phyloP scores from a whole-genome alignment of 2,888 invertebrate species.

The Drosophila kambysellisi region DNA sequence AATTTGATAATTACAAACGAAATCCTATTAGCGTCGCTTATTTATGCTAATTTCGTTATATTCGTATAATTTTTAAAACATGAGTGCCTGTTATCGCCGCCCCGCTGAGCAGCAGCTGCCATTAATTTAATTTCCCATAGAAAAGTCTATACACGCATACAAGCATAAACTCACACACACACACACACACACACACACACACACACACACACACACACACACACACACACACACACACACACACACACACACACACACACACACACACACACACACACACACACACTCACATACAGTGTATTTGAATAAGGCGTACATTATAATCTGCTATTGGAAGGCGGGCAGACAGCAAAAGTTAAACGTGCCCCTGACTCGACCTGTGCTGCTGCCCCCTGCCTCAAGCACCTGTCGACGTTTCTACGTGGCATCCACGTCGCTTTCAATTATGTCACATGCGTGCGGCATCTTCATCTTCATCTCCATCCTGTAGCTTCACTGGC shows the following conservation, averaged over 20 bases:
- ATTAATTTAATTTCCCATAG: conserved; percentile 68
- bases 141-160: conserved; percentile 20
- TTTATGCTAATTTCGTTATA: conserved; percentile 76
- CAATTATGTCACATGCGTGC: conserved; percentile 77
- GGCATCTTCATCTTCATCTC: conserved; percentile 52
- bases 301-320: conserved; percentile 78
- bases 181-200: not conserved
- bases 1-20: conserved; percentile 77
- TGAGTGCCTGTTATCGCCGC: conserved; percentile 68
- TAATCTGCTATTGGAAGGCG: conserved; percentile 67
- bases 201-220: not conserved
- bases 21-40: conserved; percentile 76
- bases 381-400: not conserved
- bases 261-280: not conserved
- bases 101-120: conserved; percentile 46
- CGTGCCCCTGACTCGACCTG: conserved; percentile 47
- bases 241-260: not conserved
- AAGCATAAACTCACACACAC: conserved; percentile 7
- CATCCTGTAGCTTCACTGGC: conserved; percentile 13
- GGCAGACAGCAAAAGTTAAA: conserved; percentile 53
- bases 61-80: conserved; percentile 68
- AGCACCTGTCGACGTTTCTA: conserved; percentile 31
- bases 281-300: conserved; percentile 20
- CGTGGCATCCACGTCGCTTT: conserved; percentile 70
- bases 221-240: not conserved